Evolutionary conservation across 2,797 vertebrate species (phyloP), one percentile per base, ranked within the genome.

Genomic region (Ficedula albicollis): DNA sequence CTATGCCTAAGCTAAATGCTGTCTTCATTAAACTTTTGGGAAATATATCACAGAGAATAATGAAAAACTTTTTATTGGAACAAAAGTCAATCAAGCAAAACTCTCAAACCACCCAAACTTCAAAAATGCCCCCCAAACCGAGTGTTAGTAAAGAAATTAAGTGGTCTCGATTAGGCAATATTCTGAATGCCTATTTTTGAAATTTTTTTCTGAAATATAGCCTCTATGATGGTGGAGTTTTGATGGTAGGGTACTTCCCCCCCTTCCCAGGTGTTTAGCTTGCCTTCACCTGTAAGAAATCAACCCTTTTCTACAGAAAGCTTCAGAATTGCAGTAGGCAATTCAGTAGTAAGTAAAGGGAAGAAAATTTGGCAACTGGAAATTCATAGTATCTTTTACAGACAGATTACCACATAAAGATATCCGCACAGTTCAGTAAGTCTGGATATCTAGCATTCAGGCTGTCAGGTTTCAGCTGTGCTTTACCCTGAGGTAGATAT

Each of bases 121-220:
- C 5, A 26, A n/a, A 58, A 44, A 25, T 0, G 0, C 2, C 25
- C 3, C 5, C 32, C 23, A 49, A 91, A 26, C 2, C 8, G 13
- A 23, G 7, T 30, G 13, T 41, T 75, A 81, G 30, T 32, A 48
- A 4, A 55, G 18, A 51, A 72, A 27, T 75, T 62, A 19, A 77
- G 25, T 27, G 11, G 39, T 90, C 29, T 58, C 11, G 46, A 22
- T 29, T 43, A 55, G 52, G 11, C 8, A 78, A 30, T 80, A 68
- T 41, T 84, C 22, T 62, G 14, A 55, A 69, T 43, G 18, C 2
- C 19, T 20, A 2, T 36, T 78, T 78, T 36, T 36, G 51, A 69
- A 41, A 38, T 75, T 79, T 78, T 78, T 38, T 67, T 30, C 30
- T 32, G 39, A 84, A n/a, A 34, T 46, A 21, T 39, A 32, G 32